Evolutionary conservation across 1,140 invertebrate species (phyloP), one percentile per base, ranked within the genome.

Genomic region (Lamellibrachia luymesi): DNA sequence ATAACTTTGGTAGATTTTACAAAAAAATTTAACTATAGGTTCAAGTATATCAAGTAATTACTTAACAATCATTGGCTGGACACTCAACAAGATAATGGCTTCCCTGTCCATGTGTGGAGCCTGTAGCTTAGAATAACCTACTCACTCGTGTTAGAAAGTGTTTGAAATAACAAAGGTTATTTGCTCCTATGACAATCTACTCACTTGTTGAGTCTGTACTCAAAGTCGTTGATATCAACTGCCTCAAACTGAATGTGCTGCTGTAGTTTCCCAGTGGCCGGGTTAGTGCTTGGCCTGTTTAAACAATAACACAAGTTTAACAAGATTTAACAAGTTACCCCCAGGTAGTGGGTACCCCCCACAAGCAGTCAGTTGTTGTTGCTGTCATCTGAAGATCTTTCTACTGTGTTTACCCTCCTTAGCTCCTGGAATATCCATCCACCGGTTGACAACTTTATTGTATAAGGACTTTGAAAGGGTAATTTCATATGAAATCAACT

Each of bases 161-260:
- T 22, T 1, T 90, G 17, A 90, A 90, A 22, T 17, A 80, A 22
- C 25, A 10, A 17, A 2, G 64, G 25, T 80, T 80, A 7, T 80
- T 80, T 80, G 25, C 25, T 80, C 13, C 13, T 38, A 0, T 80
- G 64, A 80, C 25, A 80, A 17, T 91, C 6, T 25, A 93, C 95
- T 96, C 94, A 96, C 96, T 95, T 93, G 93, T 96, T 95, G 1
- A 96, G 94, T 93, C 95, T 96, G 92, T 96, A 96, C 93, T 96
- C 96, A 95, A 96, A 96, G 92, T 96, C 96, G 94, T 96, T 96
- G 91, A 96, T 95, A 94, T 95, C 95, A 92, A 94, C 95, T 50
- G 96, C 95, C 94, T 96, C 96, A 95, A 96, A 96, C 95, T 96
- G 95, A 90, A 96, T 95, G 91, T 96, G 95, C 64, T 96, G 96